phyloP scores from a whole-genome alignment of 2,888 invertebrate species.

The Steinernema carpocapsae region DNA sequence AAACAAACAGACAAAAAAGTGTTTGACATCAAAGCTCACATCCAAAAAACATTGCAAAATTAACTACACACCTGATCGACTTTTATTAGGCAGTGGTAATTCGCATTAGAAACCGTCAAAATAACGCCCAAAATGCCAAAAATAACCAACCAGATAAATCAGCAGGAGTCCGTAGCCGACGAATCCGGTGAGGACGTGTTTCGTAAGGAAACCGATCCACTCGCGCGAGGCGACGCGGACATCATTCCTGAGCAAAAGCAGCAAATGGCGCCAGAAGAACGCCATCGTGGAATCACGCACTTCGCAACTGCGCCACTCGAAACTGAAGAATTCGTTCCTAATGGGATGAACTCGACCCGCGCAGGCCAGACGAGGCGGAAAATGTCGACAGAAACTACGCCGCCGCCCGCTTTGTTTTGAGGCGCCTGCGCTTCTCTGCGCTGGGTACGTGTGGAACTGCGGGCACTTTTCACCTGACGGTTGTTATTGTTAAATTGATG shows the following conservation, averaged over 20 bases:
- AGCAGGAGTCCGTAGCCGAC: conserved; percentile 1
- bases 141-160: neutral
- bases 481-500: too few relatives aligned
- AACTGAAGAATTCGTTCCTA: neutral
- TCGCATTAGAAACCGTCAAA: too few relatives aligned
- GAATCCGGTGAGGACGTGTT: neutral
- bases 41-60: too few relatives aligned
- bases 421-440: too few relatives aligned
- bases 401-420: too few relatives aligned
- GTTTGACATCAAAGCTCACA: too few relatives aligned
- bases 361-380: neutral
- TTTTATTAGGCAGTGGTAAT: too few relatives aligned
- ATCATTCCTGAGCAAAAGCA: neutral
- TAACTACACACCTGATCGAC: too few relatives aligned
- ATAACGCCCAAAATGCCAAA: neutral
- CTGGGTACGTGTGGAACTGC: too few relatives aligned
- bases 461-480: too few relatives aligned
- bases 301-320: neutral
- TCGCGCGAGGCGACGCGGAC: neutral
- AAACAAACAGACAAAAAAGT: too few relatives aligned
- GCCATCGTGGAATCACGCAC: conserved; percentile 10
- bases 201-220: neutral
- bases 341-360: neutral
- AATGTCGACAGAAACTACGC: too few relatives aligned
- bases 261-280: conserved; percentile 16